Evolutionary conservation across 35 echinoderm and acorn worm species (phyloP).

Genomic region (Heliocidaris tuberculata): DNA sequence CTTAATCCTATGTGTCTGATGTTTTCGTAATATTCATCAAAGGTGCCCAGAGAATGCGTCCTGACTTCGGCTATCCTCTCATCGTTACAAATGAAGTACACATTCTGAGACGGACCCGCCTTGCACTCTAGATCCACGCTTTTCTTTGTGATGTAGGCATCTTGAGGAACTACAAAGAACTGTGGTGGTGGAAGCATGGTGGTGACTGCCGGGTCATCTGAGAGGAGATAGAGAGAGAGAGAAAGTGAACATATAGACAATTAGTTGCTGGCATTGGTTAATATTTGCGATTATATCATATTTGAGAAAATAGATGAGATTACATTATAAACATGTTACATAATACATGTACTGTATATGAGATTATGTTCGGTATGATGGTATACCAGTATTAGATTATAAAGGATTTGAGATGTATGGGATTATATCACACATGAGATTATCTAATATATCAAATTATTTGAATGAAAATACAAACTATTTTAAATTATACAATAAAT

Average conservation of each 20-base stretch:
- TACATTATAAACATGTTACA: no score
- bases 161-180: not conserved
- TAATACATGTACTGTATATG: no score
- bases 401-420: no score
- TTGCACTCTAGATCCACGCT: constrained; percentile 7
- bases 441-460: no score
- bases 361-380: no score
- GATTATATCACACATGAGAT: no score
- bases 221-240: not conserved
- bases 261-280: not conserved
- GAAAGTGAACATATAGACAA: not conserved
- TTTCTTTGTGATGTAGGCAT: not conserved
- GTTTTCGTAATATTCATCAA: constrained; percentile 6
- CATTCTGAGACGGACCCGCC: not conserved
- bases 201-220: not conserved
- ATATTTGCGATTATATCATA: no score
- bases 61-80: not conserved
- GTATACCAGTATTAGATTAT: no score
- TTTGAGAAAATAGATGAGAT: no score
- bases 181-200: not conserved
- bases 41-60: not conserved
- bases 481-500: no score
- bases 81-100: constrained; percentile 15
- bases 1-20: not conserved
- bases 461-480: no score